Base-by-base conservation (phyloP, 2,888 invertebrate genomes). In the Timema cristinae region DNA sequence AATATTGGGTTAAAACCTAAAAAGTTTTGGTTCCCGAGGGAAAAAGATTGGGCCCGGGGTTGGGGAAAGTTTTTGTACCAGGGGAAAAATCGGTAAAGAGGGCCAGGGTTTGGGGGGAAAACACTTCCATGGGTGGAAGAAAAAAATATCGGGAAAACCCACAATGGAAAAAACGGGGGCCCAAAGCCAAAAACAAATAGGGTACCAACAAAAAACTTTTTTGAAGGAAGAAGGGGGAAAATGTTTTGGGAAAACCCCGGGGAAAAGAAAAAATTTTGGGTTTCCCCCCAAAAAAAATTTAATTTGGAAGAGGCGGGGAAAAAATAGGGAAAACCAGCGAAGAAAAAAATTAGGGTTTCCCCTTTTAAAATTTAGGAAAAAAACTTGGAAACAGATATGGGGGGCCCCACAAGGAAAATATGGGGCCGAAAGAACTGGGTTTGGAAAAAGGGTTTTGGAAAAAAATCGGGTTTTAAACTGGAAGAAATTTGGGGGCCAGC, bases 41-140 rank as follows among this genome's bases (percentile, higher is more conserved):
- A 91, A 91, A 77, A 89, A 92, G 81, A 82, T 88, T 92, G 88
- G 87, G 85, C 48, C 92, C 92, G 0, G 88, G 91, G 76, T 91
- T 92, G 88, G 86, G 92, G 32, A 93, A 94, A 81, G 88, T 91
- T 73, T 91, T 91, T 67, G 87, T 93, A 72, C 92, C 91, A 0
- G 93, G 93, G 1, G 90, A 92, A 77, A 92, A 93, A 83, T 92
- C 74, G 93, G 93, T 7, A 92, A 91, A 79, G 93, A 93, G 82
- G 89, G 90, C 71, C 89, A 92, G 66, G 93, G 93, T 10, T 91
- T n/a, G n/a, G n/a, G n/a, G 90, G 89, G 91, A 93, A 80, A 92
- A 92, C 78, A 92, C 91, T 10, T 91, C 92, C 93, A 93, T 78
- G 93, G 93, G 59, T 93, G 93, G 93, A 93, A 92, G 81, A 93